Evolutionary conservation across 2,113 vertebrate species (phyloP).

Genomic region (Oreotrochilus melanogaster): DNA sequence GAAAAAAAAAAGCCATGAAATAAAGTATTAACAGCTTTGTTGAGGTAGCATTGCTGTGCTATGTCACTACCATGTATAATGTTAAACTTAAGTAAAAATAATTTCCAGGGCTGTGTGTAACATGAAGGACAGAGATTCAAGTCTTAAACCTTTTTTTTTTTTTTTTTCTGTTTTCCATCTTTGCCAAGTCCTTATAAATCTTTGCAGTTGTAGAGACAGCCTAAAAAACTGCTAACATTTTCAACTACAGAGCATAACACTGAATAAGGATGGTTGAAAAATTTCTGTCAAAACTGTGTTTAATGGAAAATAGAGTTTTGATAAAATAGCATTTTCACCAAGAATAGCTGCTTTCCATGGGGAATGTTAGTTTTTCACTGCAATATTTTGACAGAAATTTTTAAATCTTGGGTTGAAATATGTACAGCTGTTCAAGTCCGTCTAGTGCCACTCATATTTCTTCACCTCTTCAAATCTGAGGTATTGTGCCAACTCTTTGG

Average conservation of each 20-base stretch:
- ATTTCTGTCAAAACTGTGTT: slow-evolving; percentile 66
- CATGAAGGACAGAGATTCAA: background rate
- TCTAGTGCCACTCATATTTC: slow-evolving; percentile 49
- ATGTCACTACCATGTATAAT: background rate
- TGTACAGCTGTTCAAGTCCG: slow-evolving; percentile 61
- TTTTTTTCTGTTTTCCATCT: background rate
- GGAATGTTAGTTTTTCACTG: slow-evolving; percentile 35
- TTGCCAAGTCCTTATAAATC: slow-evolving; percentile 49
- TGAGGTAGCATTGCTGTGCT: background rate
- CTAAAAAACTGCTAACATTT: slow-evolving; percentile 60
- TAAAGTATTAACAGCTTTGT: background rate
- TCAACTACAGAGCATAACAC: slow-evolving; percentile 56
- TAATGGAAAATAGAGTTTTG: slow-evolving; percentile 62
- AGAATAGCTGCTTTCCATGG: slow-evolving; percentile 51
- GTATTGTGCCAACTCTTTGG: slow-evolving; percentile 34
- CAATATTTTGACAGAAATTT: slow-evolving; percentile 66
- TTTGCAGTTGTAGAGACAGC: slow-evolving; percentile 64
- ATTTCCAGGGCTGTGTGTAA: background rate
- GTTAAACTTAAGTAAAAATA: background rate
- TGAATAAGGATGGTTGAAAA: slow-evolving; percentile 57
- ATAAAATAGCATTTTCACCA: slow-evolving; percentile 59
- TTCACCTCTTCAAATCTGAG: slow-evolving; percentile 45
- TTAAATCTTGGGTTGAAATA: slow-evolving; percentile 58
- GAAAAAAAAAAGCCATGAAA: background rate
- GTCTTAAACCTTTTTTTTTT: background rate